A percentile compares a stretch with the other conserved stretches of the same genome.
phyloP scores from a whole-genome alignment of 2,888 invertebrate genomes.

The Erynnis tages region DNA sequence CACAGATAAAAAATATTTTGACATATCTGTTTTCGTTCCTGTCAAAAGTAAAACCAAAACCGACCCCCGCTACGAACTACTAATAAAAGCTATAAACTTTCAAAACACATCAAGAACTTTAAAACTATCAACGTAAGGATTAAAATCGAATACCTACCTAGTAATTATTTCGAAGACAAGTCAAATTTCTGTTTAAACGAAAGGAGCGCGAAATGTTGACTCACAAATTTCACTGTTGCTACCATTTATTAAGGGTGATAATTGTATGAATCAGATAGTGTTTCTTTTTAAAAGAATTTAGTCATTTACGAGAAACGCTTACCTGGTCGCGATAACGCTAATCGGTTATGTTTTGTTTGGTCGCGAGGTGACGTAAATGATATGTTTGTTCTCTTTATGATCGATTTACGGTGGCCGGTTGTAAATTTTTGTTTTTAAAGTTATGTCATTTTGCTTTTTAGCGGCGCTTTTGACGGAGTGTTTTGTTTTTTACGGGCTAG shows the following conservation, averaged over 20 bases:
- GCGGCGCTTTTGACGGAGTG: neutral
- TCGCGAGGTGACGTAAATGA: conserved; percentile 43
- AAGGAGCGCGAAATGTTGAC: neutral
- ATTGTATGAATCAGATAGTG: conserved; percentile 9
- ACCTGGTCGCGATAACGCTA: conserved; percentile 67
- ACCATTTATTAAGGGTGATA: conserved; percentile 22
- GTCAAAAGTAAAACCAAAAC: conserved; percentile 43
- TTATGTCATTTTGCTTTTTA: conserved; percentile 20
- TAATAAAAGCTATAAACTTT: neutral
- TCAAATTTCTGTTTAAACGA: neutral
- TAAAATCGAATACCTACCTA: neutral
- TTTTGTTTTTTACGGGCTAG: conserved; percentile 1
- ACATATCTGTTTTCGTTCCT: conserved; percentile 62
- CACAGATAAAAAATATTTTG: conserved; percentile 61
- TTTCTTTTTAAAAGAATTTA: conserved; percentile 46
- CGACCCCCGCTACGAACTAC: conserved; percentile 14
- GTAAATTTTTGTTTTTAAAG: conserved; percentile 14
- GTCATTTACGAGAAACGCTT: conserved; percentile 64
- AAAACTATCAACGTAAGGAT: neutral
- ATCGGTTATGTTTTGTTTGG: conserved; percentile 74
- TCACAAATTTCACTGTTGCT: neutral
- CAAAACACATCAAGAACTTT: neutral
- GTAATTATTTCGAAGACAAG: neutral
- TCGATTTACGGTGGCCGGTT: conserved; percentile 20
- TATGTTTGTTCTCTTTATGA: conserved; percentile 32